These are phyloP conservation scores for Aleiodes testaceus DNA, from an alignment of 2,888 invertebrate genomes.

Conservation along the genomic window DNA sequence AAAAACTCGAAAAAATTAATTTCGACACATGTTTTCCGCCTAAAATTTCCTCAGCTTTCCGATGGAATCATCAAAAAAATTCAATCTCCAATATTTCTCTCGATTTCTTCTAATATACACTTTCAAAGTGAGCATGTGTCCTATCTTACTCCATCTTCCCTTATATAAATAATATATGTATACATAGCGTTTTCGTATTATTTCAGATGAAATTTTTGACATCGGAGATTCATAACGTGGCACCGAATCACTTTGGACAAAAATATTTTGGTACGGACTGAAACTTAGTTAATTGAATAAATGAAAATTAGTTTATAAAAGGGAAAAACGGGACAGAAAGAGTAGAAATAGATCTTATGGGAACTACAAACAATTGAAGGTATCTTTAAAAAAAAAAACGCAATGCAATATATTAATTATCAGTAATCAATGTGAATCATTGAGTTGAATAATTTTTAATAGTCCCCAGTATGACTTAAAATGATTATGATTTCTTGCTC, in stretches of 20 bases:
- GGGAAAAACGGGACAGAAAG: neutral
- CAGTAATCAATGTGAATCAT: neutral
- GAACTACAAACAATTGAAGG: conserved; percentile 23
- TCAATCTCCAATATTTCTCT: no score
- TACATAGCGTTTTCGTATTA: conserved; percentile 43
- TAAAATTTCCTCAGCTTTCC: no score
- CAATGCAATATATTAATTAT: conserved; percentile 10
- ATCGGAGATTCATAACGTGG: conserved; percentile 94
- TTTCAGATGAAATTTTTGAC: conserved; percentile 93
- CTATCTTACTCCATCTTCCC: no score
- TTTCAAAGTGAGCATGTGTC: no score
- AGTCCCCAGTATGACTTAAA: no score
- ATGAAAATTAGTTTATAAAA: conserved; percentile 1
- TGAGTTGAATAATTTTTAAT: no score
- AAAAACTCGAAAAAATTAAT: no score
- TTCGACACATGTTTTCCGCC: no score
- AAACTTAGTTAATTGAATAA: conserved; percentile 48
- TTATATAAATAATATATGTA: no score
- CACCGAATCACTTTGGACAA: conserved; percentile 98
- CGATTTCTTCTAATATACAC: no score
- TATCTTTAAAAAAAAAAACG: neutral
- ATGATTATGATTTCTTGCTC: no score
- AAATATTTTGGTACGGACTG: conserved; percentile 99
- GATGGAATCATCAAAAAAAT: no score
- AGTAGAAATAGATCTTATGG: conserved; percentile 17